Evolutionary conservation across 1,140 invertebrate species (phyloP).

Genomic region (Periplaneta americana): DNA sequence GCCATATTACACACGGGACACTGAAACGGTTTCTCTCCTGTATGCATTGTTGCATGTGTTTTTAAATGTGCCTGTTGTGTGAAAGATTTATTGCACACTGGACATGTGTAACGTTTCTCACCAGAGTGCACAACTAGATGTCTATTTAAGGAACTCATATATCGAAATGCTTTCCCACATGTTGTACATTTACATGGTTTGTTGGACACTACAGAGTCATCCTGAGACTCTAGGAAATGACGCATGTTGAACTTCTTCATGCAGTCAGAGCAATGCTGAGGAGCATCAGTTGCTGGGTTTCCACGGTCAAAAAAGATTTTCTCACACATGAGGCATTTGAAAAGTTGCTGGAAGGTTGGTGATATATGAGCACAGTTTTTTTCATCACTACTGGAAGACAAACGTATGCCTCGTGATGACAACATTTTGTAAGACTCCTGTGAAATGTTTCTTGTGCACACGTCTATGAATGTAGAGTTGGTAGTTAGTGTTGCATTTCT

Average conservation of each 20-base stretch:
- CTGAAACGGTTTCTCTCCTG: neutral
- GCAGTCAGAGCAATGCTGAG: neutral
- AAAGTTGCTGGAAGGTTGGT: neutral
- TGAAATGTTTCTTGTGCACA: neutral
- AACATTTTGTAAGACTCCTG: neutral
- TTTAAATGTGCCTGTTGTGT: neutral
- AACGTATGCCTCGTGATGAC: neutral
- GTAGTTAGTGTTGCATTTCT: neutral
- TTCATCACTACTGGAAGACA: neutral
- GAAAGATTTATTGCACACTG: conserved; percentile 31
- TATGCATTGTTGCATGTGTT: neutral
- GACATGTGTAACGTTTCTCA: conserved; percentile 37
- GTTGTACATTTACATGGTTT: conserved; percentile 40
- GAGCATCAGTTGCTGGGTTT: neutral
- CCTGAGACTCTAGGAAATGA: neutral
- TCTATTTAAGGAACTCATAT: conserved; percentile 13
- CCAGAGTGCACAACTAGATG: conserved; percentile 23
- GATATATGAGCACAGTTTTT: neutral
- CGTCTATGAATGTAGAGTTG: neutral
- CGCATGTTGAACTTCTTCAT: neutral
- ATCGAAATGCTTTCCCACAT: conserved; percentile 27
- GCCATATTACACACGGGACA: neutral
- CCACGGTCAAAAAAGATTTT: neutral
- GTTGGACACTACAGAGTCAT: neutral
- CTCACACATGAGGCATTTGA: neutral